A percentile compares a stretch with the other conserved stretches of the same genome.
phyloP scores from a whole-genome alignment of 2,888 invertebrate genomes.

The Phragmatobia fuliginosa region DNA sequence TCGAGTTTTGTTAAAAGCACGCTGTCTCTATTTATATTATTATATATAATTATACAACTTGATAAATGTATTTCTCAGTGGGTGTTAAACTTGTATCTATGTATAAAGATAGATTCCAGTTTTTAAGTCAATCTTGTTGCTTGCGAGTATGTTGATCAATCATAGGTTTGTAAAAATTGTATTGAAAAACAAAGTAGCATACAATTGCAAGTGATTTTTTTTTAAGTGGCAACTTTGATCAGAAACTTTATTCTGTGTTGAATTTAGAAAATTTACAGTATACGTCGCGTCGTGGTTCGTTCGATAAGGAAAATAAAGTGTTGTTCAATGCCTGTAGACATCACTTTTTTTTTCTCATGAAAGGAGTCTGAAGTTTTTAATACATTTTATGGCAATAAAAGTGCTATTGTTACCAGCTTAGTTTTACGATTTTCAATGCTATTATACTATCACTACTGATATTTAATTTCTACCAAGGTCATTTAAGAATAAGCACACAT shows the following conservation, averaged over 20 bases:
- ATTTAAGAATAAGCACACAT: background rate
- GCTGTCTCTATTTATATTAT: background rate
- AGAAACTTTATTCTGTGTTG: background rate
- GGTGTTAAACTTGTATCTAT: background rate
- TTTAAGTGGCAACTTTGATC: background rate
- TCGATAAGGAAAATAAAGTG: too few species aligned
- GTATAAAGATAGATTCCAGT: background rate
- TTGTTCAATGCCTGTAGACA: too few species aligned
- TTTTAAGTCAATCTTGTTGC: background rate
- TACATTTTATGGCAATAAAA: background rate
- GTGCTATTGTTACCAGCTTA: background rate
- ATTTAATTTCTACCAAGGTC: background rate
- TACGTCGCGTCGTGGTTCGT: background rate
- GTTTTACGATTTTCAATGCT: background rate
- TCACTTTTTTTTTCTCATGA: background rate
- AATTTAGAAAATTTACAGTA: background rate
- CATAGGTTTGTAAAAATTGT: background rate
- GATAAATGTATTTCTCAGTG: background rate
- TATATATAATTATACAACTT: background rate
- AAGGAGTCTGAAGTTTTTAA: background rate
- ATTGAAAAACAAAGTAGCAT: background rate
- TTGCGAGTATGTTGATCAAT: background rate
- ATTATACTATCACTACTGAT: background rate
- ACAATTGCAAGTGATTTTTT: background rate
- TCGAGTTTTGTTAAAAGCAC: constrained; percentile 11